Conservation (phyloP, 2,113 vertebrate genomes). For the Pundamilia nyererei region DNA sequence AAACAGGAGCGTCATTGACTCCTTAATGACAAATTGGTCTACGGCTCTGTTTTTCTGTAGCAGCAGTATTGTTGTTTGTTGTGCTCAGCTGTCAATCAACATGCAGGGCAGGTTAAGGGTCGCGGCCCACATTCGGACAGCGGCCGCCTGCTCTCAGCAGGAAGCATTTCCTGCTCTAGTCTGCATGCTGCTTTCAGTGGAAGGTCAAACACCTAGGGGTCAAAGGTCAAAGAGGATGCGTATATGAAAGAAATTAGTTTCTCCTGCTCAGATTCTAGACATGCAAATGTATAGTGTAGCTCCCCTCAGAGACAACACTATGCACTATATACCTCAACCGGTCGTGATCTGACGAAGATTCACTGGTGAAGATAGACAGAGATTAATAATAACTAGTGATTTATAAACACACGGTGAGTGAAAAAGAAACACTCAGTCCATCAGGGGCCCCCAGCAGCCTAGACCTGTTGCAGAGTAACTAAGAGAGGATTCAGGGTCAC, state of each 20-base stretch:
- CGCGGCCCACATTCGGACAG: constrained; percentile 18
- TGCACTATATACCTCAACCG: background rate
- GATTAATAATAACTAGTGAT: background rate
- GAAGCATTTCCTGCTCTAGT: constrained; percentile 46
- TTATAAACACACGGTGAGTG: background rate
- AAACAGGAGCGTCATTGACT: background rate
- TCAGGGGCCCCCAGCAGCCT: background rate
- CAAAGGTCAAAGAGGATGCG: constrained; percentile 15
- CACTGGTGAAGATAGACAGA: background rate
- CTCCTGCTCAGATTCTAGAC: background rate
- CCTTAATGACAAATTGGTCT: background rate
- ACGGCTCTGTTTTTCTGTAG: background rate
- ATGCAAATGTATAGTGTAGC: background rate
- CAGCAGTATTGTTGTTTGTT: background rate
- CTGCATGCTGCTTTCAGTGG: background rate
- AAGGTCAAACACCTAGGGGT: constrained; percentile 16
- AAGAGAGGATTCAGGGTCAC: background rate
- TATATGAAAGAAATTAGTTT: constrained; percentile 29
- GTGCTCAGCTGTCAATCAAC: constrained; percentile 30
- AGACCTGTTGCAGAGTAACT: background rate
- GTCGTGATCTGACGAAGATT: background rate
- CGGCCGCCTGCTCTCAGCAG: constrained; percentile 10
- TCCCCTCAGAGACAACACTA: background rate
- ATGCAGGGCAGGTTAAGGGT: constrained; percentile 32
- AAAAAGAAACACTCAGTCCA: background rate